These are phyloP conservation scores for Gymnoscelis rufifasciata DNA, from an alignment of 2,888 invertebrate genomes.

Conservation along the genomic window DNA sequence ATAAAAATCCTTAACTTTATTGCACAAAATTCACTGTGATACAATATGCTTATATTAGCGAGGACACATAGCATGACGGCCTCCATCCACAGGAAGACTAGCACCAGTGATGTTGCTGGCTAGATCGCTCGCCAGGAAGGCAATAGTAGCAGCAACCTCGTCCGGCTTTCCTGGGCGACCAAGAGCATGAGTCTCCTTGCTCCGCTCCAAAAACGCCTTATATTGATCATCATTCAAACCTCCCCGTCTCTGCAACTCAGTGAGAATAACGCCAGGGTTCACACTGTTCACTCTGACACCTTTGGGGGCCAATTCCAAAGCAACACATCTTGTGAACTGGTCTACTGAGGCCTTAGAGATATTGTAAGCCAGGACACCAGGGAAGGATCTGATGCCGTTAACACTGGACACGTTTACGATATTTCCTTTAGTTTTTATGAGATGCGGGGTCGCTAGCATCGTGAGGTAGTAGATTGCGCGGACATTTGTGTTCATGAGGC, in stretches of 20 bases:
- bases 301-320: constrained; percentile 90
- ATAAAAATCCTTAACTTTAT: too few relatives aligned
- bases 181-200: constrained; percentile 93
- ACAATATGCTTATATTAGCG: constrained; percentile 73
- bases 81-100: constrained; percentile 95
- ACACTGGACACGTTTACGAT: constrained; percentile 98
- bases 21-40: not conserved
- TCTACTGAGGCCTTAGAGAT: constrained; percentile 97
- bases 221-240: constrained; percentile 92
- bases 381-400: constrained; percentile 93
- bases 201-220: constrained; percentile 88
- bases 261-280: constrained; percentile 95
- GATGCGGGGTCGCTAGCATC: constrained; percentile 91
- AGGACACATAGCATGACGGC: constrained; percentile 95
- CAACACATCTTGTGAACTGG: constrained; percentile 95
- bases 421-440: constrained; percentile 90
- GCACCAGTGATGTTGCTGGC: constrained; percentile 95
- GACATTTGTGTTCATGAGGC: constrained; percentile 93
- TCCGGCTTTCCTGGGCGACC: constrained; percentile 90
- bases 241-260: constrained; percentile 91
- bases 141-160: constrained; percentile 94
- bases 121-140: constrained; percentile 92
- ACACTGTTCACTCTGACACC: constrained; percentile 94
- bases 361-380: constrained; percentile 93
- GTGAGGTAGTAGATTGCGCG: constrained; percentile 90